Evolutionary conservation across 2,113 vertebrate genomes (phyloP), one percentile per base, ranked within the genome.

Genomic region (Oreochromis niloticus): DNA sequence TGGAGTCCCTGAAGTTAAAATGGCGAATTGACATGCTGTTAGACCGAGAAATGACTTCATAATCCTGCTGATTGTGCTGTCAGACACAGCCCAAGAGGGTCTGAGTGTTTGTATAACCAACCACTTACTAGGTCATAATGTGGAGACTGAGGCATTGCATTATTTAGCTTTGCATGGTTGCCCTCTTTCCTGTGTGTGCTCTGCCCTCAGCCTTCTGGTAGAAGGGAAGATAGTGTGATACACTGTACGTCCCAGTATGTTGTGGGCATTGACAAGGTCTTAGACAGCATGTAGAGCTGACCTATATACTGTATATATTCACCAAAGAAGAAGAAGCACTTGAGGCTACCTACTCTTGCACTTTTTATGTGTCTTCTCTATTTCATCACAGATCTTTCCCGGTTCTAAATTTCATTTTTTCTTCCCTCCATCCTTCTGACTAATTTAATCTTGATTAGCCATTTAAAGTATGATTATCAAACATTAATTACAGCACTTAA

Each of bases 71-170:
- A 89, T 94, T 87, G 83, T 82, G 68, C 84, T 89, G 91, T 92
- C 90, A 91, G 86, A 88, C 48, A 81, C 52, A 82, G 68, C 85
- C 88, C 73, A 71, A 61, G 83, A 91, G 87, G 82, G 87, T 90
- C 84, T 86, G 88, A 79, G 66, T 92, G 90, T 95, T 92, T 94
- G 92, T 94, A 90, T 92, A 95, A 94, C 88, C 92, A 93, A 87
- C 56, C 86, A 92, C 90, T 96, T 95, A 95, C 92, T 95, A 82
- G 95, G 94, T 94, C 94, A 93, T 96, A 95, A 94, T 94, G 92
- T 95, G 85, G 93, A 93, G 93, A 87, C 93, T 87, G 91, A 91
- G 91, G 90, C 89, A 78, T 93, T 96, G 93, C 94, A 95, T 96
- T 95, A 96, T 95, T 96, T 94, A 96, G 92, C 85, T 93, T 90